Conservation (phyloP, 2,888 invertebrate species). For the Pantelozetes paolii region DNA sequence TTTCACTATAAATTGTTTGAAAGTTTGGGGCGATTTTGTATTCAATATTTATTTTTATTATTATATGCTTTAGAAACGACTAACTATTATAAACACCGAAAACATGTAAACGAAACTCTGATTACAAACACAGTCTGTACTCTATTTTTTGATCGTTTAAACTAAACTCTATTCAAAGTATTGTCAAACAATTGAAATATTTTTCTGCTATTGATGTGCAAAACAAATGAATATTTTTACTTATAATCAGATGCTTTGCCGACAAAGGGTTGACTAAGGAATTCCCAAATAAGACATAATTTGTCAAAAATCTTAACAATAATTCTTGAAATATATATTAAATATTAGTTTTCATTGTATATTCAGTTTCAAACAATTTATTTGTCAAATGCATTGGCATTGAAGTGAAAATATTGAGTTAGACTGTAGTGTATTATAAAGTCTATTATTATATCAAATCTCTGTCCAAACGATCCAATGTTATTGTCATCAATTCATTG, state of each 20-base stretch:
- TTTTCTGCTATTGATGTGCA: not conserved
- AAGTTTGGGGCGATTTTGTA: conserved; percentile 31
- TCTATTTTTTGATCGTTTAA: not conserved
- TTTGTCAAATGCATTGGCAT: not conserved
- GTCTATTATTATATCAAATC: conserved; percentile 16
- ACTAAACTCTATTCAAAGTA: not conserved
- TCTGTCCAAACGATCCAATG: conserved; percentile 24
- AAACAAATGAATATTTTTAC: not conserved
- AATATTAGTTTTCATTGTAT: no score
- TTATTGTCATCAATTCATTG: conserved; percentile 27
- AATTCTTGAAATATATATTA: not conserved
- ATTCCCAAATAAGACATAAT: not conserved
- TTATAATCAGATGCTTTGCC: not conserved
- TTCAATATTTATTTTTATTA: conserved; percentile 33
- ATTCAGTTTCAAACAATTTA: not conserved
- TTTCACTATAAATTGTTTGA: conserved; percentile 14
- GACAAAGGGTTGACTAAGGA: not conserved
- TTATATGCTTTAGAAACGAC: not conserved
- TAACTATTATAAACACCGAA: not conserved
- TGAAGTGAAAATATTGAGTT: conserved; percentile 24
- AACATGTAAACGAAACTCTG: conserved; percentile 22
- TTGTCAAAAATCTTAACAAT: not conserved
- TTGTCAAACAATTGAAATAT: not conserved
- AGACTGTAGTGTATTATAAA: conserved; percentile 19
- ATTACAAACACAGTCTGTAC: conserved; percentile 1